phyloP scores from a whole-genome alignment of 2,888 invertebrate genomes.

The Heliconius aoede region DNA sequence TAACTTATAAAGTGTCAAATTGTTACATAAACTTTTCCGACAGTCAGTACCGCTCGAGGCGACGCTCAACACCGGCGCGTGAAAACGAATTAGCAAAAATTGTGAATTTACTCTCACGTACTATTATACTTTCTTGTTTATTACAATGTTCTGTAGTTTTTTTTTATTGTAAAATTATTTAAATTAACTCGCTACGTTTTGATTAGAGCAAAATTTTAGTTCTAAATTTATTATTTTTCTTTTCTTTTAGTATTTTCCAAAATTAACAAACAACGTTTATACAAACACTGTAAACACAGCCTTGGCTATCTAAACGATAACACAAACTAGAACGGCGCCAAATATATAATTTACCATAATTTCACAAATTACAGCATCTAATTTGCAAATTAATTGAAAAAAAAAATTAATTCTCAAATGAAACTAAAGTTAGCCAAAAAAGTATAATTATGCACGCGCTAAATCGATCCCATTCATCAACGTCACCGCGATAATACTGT shows the following conservation, averaged over 20 bases:
- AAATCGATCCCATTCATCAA: constrained; percentile 61
- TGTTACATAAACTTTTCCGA: constrained; percentile 6
- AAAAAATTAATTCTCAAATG: constrained; percentile 36
- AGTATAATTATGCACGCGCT: constrained; percentile 51
- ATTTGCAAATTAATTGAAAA: constrained; percentile 40
- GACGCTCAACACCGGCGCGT: constrained; percentile 38
- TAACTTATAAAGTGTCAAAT: constrained; percentile 2
- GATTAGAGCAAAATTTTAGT: not conserved
- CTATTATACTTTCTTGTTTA: constrained; percentile 13
- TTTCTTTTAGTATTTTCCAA: not conserved
- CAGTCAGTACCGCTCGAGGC: constrained; percentile 44
- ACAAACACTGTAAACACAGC: not conserved
- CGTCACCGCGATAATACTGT: constrained; percentile 65
- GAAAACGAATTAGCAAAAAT: constrained; percentile 40
- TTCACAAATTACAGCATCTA: constrained; percentile 30
- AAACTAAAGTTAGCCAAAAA: constrained; percentile 40
- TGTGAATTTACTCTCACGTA: constrained; percentile 17
- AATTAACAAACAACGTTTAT: too few relatives aligned
- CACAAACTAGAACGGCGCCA: not conserved
- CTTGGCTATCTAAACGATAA: too few relatives aligned
- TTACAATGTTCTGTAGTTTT: not conserved
- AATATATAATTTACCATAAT: constrained; percentile 21
- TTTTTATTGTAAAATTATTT: not conserved
- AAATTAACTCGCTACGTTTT: not conserved
- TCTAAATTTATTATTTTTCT: not conserved